These are phyloP conservation scores for Nomada fabriciana DNA, from an alignment of 2,888 invertebrate genomes.

Conservation along the genomic window DNA sequence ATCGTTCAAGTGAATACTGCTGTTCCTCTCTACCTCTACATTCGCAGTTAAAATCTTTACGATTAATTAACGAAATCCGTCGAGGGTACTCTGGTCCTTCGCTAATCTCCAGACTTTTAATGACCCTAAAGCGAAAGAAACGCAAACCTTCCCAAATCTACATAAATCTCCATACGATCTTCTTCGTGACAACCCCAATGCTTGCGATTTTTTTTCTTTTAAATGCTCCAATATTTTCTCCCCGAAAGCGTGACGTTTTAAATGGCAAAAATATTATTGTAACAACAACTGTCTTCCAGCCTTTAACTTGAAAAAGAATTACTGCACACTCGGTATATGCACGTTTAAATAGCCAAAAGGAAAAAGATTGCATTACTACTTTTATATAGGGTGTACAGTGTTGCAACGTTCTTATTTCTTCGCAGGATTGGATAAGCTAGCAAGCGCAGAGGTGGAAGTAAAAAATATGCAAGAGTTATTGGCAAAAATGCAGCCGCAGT, in stretches of 20 bases:
- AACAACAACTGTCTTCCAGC: no score
- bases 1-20: background rate
- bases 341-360: no score
- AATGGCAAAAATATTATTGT: no score
- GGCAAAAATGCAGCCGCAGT: conserved; percentile 92
- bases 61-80: background rate
- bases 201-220: background rate
- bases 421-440: conserved; percentile 91
- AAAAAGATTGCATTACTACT: no score
- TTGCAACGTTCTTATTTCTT: background rate
- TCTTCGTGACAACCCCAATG: background rate
- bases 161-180: conserved; percentile 45
- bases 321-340: no score
- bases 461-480: conserved; percentile 92
- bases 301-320: no score
- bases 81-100: no score
- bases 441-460: conserved; percentile 92
- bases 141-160: conserved; percentile 26
- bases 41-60: background rate
- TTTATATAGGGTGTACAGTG: no score
- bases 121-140: background rate
- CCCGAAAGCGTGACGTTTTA: no score
- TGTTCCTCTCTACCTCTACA: no score
- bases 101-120: background rate
- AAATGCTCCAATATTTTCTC: background rate